phyloP scores from a whole-genome alignment of 2,888 invertebrate genomes.

The Minunthozetes semirufus region DNA sequence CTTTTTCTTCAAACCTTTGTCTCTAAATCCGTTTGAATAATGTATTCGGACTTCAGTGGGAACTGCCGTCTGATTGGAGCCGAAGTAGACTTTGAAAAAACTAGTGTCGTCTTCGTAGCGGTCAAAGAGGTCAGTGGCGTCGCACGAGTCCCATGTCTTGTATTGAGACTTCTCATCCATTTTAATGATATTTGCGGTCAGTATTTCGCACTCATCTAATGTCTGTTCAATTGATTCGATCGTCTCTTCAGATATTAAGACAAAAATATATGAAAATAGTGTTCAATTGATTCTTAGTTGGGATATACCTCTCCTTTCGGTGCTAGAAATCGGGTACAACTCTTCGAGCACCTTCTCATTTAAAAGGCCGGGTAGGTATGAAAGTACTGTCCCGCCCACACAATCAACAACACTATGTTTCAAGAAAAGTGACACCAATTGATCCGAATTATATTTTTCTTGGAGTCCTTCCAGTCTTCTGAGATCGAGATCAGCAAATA shows the following conservation, averaged over 20 bases:
- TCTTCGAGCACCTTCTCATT: not conserved
- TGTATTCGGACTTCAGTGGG: not conserved
- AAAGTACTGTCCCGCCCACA: not conserved
- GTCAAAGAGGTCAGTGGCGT: slow-evolving; percentile 6
- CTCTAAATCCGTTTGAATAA: slow-evolving; percentile 1
- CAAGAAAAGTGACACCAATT: not conserved
- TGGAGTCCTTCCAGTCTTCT: not conserved
- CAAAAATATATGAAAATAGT: not conserved
- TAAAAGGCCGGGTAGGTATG: not conserved
- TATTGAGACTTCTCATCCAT: not conserved
- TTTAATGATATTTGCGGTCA: not conserved
- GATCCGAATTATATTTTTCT: not conserved
- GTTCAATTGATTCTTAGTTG: not conserved
- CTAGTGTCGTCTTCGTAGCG: not conserved
- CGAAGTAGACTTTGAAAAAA: not conserved
- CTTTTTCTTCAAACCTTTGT: not conserved
- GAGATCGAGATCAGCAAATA: not conserved
- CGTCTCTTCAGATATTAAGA: not conserved
- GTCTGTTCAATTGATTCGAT: not conserved
- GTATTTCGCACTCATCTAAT: not conserved
- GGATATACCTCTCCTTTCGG: not conserved
- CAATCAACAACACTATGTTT: not conserved
- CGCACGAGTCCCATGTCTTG: not conserved
- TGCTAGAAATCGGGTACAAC: not conserved
- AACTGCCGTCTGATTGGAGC: not conserved